Conservation (phyloP, 2,888 invertebrate genomes). For the Erebia palarica region DNA sequence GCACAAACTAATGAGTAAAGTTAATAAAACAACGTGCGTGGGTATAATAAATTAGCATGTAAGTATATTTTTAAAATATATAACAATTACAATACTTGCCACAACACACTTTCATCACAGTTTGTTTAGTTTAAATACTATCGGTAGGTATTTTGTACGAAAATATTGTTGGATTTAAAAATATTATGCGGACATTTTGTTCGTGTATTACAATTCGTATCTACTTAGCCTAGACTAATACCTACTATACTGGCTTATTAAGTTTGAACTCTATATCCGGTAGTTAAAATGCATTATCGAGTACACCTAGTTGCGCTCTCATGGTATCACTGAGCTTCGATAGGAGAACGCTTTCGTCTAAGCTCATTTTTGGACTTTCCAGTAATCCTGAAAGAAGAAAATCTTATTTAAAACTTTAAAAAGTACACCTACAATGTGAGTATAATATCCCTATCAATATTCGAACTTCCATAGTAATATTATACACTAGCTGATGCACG, state of each 20-base stretch:
- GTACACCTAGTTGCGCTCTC: conserved; percentile 85
- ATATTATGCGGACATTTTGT: conserved; percentile 19
- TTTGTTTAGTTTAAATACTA: conserved; percentile 76
- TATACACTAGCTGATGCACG: too few relatives aligned
- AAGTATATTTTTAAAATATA: conserved; percentile 43
- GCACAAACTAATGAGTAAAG: conserved; percentile 13
- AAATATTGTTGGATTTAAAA: conserved; percentile 37
- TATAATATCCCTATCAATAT: neutral
- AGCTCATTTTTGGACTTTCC: conserved; percentile 86
- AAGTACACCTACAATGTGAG: neutral
- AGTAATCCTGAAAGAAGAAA: conserved; percentile 77
- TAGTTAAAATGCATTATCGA: conserved; percentile 42
- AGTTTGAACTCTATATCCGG: conserved; percentile 27
- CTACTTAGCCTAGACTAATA: conserved; percentile 26
- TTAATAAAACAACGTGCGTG: conserved; percentile 37
- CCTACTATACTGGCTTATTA: conserved; percentile 36
- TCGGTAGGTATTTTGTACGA: conserved; percentile 44
- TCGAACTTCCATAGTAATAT: too few relatives aligned
- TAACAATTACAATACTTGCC: conserved; percentile 43
- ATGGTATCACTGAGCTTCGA: conserved; percentile 88
- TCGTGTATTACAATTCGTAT: conserved; percentile 20
- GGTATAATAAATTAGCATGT: conserved; percentile 41
- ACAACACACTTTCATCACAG: conserved; percentile 66
- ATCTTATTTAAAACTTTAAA: neutral
- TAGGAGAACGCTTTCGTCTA: conserved; percentile 86